Conservation (phyloP, 2,797 vertebrate species). For the Carcharodon carcharias region DNA sequence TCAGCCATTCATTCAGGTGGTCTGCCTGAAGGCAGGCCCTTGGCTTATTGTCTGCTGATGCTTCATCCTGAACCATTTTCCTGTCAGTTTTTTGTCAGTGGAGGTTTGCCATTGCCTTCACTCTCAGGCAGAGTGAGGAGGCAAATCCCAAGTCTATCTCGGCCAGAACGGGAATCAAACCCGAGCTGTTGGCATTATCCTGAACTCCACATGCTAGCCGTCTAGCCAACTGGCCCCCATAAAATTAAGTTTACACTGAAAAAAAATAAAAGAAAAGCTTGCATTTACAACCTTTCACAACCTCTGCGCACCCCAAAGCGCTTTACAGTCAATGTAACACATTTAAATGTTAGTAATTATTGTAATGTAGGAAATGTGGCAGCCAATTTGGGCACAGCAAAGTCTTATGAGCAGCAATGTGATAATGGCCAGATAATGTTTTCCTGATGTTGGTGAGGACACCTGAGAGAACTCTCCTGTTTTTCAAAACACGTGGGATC, state of each 20-base stretch:
- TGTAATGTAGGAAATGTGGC: background rate
- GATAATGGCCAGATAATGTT: background rate
- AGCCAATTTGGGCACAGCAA: background rate
- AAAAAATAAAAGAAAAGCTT: background rate
- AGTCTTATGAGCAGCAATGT: background rate
- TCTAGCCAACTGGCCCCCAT: too few relatives aligned
- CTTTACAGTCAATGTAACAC: background rate
- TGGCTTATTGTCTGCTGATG: too few relatives aligned
- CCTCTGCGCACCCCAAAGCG: too few relatives aligned
- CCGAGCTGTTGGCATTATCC: too few relatives aligned
- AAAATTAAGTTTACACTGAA: background rate
- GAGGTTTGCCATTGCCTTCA: too few relatives aligned
- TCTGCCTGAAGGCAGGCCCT: too few relatives aligned
- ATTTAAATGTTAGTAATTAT: background rate
- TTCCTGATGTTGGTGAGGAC: background rate
- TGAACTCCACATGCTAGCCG: too few relatives aligned
- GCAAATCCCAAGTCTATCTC: too few relatives aligned
- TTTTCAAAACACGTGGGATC: background rate
- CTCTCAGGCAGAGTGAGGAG: too few relatives aligned
- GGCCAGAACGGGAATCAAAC: too few relatives aligned
- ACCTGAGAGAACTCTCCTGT: background rate
- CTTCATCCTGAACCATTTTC: too few relatives aligned
- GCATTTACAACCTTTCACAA: background rate
- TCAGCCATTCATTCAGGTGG: background rate
- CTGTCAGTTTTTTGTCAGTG: too few relatives aligned